Evolutionary conservation across 2,888 invertebrate species (phyloP).

Genomic region (Cylloceria caligata): DNA sequence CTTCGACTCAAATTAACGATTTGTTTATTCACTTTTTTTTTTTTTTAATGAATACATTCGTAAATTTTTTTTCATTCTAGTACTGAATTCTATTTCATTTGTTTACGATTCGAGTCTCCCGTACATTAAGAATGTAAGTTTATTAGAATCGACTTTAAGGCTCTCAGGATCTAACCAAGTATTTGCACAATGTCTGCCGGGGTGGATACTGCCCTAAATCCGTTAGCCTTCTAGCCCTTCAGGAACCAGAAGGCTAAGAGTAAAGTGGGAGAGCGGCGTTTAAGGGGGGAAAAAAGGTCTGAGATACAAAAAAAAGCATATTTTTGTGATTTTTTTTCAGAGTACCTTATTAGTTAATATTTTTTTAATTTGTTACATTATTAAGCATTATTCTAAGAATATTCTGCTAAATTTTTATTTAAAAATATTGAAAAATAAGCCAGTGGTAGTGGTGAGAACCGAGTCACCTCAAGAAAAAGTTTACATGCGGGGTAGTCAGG

Average conservation of each 20-base stretch:
- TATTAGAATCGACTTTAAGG: not conserved
- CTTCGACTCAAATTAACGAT: not conserved
- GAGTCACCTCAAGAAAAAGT: too few species aligned
- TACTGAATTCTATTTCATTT: not conserved
- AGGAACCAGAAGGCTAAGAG: constrained; percentile 29
- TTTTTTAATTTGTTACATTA: too few species aligned
- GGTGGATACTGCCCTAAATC: constrained; percentile 63
- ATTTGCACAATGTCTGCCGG: constrained; percentile 11
- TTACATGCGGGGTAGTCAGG: too few species aligned
- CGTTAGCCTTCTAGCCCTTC: constrained; percentile 56
- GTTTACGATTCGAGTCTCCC: not conserved
- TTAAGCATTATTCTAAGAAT: too few species aligned
- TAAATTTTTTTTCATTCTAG: not conserved
- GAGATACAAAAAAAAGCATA: too few species aligned
- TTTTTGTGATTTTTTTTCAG: too few species aligned
- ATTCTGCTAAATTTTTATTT: too few species aligned
- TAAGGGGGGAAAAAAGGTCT: too few species aligned
- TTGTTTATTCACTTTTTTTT: not conserved
- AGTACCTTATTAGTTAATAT: too few species aligned
- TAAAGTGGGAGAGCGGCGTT: constrained; percentile 5
- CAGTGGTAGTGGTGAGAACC: too few species aligned
- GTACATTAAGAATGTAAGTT: not conserved
- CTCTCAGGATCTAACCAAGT: not conserved
- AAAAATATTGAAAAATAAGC: too few species aligned
- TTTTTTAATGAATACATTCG: not conserved